Conservation (phyloP, 2,797 vertebrate genomes). For the Calcarius lapponicus region DNA sequence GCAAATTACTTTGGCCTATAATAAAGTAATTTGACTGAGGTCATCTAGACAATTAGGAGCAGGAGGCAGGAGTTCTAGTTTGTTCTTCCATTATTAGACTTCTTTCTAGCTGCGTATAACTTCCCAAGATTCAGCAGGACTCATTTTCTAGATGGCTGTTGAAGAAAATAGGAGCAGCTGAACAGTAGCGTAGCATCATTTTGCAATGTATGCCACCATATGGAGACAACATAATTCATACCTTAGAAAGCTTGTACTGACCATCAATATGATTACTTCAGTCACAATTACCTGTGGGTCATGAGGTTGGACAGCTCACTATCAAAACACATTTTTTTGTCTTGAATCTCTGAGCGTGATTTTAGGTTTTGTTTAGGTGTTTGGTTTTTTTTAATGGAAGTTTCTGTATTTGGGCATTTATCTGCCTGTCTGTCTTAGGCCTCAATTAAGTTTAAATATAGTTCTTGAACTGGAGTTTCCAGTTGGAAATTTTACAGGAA, state of each 20-base stretch:
- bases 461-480: not conserved
- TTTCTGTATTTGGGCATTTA: not conserved
- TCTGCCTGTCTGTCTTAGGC: not conserved
- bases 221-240: not conserved
- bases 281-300: not conserved
- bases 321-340: not conserved
- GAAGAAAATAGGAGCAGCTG: not conserved
- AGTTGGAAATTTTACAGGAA: not conserved
- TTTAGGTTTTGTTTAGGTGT: not conserved
- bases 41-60: not conserved
- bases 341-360: not conserved
- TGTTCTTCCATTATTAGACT: not conserved
- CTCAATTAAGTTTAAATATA: not conserved
- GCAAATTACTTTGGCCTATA: not conserved
- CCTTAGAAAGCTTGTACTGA: not conserved
- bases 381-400: not conserved
- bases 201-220: not conserved
- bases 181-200: not conserved
- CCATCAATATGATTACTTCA: not conserved
- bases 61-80: not conserved
- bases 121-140: not conserved
- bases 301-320: not conserved
- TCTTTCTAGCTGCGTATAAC: not conserved
- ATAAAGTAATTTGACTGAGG: not conserved
- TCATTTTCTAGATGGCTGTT: not conserved